phyloP scores from a whole-genome alignment of 1,140 invertebrate species.

The Pseudomyrmex dendroicus region DNA sequence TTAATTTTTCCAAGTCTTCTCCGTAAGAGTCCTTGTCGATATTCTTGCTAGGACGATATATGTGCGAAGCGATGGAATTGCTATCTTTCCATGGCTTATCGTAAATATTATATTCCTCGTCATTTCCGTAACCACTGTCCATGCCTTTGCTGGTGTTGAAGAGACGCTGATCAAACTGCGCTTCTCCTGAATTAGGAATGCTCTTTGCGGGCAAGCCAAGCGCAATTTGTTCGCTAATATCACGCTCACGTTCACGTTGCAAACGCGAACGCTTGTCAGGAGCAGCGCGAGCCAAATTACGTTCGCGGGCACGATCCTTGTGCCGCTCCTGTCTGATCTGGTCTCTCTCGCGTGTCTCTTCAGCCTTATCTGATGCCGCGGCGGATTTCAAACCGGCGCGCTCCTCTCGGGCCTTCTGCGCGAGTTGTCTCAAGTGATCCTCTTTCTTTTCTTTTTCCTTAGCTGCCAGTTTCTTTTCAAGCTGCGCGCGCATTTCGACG shows the following conservation, averaged over 20 bases:
- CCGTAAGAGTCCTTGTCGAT: conserved; percentile 96
- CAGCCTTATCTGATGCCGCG: conserved; percentile 86
- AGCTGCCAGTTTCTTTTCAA: conserved; percentile 98
- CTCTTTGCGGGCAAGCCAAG: conserved; percentile 96
- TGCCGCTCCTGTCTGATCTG: conserved; percentile 95
- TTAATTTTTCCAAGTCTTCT: conserved; percentile 92
- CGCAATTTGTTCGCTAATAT: conserved; percentile 99
- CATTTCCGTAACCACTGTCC: conserved; percentile 98
- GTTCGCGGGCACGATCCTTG: conserved; percentile 95
- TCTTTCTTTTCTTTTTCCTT: conserved; percentile 99
- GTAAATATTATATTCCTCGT: conserved; percentile 99
- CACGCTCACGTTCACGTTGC: conserved; percentile 96
- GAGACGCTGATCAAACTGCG: conserved; percentile 97
- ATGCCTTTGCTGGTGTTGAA: conserved; percentile 98
- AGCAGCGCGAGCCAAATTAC: conserved; percentile 96
- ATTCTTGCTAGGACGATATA: conserved; percentile 96
- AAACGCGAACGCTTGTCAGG: conserved; percentile 97
- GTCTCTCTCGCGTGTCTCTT: conserved; percentile 95
- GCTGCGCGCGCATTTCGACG: conserved; percentile 97
- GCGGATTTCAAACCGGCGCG: conserved; percentile 92
- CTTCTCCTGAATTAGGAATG: conserved; percentile 89
- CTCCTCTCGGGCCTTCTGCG: conserved; percentile 98
- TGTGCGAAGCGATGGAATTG: conserved; percentile 93
- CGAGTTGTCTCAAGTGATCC: conserved; percentile 95
- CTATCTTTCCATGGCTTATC: conserved; percentile 97